These are phyloP conservation scores for Drosophila erecta DNA, from an alignment of 1,140 invertebrate genomes.

Conservation along the genomic window DNA sequence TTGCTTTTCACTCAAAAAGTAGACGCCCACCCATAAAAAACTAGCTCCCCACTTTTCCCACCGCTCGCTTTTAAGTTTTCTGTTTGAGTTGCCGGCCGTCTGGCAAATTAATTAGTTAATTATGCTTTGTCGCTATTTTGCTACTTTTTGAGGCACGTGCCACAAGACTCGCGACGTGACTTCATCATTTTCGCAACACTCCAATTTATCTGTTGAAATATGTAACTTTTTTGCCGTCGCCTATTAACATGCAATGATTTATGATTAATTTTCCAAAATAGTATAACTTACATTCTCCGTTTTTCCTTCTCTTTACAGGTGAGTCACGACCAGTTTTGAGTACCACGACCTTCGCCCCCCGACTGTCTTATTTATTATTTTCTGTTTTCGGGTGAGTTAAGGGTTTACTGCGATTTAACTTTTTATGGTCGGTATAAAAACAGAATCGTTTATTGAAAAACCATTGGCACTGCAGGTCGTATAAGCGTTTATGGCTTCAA, in stretches of 20 bases:
- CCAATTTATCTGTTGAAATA: constrained; percentile 43
- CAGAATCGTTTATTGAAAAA: constrained; percentile 33
- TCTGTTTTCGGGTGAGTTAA: constrained; percentile 30
- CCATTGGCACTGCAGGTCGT: constrained; percentile 35
- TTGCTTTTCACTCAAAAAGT: constrained; percentile 20
- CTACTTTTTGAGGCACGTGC: constrained; percentile 49
- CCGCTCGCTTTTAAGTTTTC: constrained; percentile 33
- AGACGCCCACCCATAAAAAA: not conserved
- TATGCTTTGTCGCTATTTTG: constrained; percentile 58
- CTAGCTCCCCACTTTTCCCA: constrained; percentile 1
- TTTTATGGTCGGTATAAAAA: constrained; percentile 17
- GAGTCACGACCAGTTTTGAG: constrained; percentile 38
- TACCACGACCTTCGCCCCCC: constrained; percentile 13
- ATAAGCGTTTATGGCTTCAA: constrained; percentile 24
- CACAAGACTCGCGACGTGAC: constrained; percentile 45
- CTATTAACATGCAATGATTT: constrained; percentile 51
- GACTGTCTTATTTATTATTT: constrained; percentile 9
- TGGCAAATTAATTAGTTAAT: constrained; percentile 76
- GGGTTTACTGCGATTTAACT: constrained; percentile 12
- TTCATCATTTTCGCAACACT: constrained; percentile 54
- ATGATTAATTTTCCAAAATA: constrained; percentile 17
- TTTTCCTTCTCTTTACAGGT: constrained; percentile 38
- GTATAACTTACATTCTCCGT: constrained; percentile 4
- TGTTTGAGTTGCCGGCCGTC: constrained; percentile 36
- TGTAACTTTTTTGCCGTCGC: constrained; percentile 34